Conservation (phyloP, 1,140 invertebrate species). For the Drosophila ficusphila region DNA sequence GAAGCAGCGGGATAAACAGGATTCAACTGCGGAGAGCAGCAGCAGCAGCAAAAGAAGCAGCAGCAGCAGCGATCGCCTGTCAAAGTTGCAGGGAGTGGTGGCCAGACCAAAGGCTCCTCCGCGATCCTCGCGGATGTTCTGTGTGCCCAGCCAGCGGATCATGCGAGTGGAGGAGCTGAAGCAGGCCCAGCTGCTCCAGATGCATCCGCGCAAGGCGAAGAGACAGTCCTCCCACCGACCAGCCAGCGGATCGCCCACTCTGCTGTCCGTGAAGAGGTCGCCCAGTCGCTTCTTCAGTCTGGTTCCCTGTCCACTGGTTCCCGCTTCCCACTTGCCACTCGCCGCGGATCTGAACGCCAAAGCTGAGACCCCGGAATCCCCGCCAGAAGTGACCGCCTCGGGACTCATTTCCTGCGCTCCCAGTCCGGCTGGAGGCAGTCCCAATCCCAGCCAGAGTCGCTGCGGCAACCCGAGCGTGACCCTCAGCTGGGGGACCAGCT, state of each 20-base stretch:
- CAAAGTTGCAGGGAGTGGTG: no score
- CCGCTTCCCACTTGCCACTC: no score
- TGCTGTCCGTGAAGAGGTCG: no score
- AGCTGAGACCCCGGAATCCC: background rate
- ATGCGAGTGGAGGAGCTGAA: conserved; percentile 18
- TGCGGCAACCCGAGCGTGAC: background rate
- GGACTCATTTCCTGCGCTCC: background rate
- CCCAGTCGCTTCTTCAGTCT: background rate
- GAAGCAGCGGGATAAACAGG: background rate
- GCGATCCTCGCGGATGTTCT: background rate
- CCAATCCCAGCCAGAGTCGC: background rate
- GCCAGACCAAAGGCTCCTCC: background rate
- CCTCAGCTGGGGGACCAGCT: background rate
- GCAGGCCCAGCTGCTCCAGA: conserved; percentile 39
- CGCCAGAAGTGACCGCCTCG: fast-evolving
- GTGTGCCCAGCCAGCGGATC: conserved; percentile 40
- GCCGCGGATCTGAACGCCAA: no score
- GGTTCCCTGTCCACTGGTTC: no score
- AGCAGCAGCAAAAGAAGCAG: background rate
- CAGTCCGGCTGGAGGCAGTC: background rate
- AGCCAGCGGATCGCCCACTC: background rate
- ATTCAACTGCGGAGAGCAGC: no score
- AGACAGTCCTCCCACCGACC: background rate
- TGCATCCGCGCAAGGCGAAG: background rate
- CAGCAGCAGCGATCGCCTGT: background rate